These are phyloP conservation scores for Gonioctena quinquepunctata DNA, from an alignment of 1,140 invertebrate genomes.

Conservation along the genomic window DNA sequence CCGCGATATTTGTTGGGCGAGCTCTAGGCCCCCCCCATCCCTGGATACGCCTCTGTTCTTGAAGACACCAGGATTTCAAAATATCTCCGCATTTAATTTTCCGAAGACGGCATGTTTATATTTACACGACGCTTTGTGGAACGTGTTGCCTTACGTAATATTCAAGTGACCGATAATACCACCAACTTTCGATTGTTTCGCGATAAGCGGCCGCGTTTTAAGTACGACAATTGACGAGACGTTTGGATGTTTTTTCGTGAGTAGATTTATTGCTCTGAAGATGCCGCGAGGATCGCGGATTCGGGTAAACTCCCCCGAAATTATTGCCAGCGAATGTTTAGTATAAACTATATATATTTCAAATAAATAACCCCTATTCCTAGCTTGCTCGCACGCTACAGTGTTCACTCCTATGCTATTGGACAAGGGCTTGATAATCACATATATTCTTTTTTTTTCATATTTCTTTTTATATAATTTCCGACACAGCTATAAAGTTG, in stretches of 20 bases:
- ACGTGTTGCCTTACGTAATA: too few species aligned
- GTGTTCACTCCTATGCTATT: conserved; percentile 13
- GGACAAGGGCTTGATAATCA: conserved; percentile 16
- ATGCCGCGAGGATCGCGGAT: conserved; percentile 22
- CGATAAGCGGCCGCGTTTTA: background rate
- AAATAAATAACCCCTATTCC: conserved; percentile 49
- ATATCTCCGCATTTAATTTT: too few species aligned
- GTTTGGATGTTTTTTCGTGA: background rate
- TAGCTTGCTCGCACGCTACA: conserved; percentile 41
- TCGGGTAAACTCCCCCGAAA: conserved; percentile 41
- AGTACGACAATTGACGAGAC: conserved; percentile 1
- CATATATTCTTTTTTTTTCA: background rate
- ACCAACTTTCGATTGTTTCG: background rate
- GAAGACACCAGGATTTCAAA: too few species aligned
- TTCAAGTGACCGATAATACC: too few species aligned
- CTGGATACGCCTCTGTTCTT: too few species aligned
- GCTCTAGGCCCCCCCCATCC: too few species aligned
- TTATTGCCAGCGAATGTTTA: conserved; percentile 51
- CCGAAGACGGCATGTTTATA: too few species aligned
- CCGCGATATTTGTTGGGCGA: too few species aligned
- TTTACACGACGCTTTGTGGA: too few species aligned
- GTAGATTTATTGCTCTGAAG: conserved; percentile 2
- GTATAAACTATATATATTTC: conserved; percentile 52
- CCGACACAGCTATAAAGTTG: too few species aligned
- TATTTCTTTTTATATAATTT: too few species aligned